Evolutionary conservation across 2,888 invertebrate species (phyloP), one percentile per base, ranked within the genome.

Genomic region (Synergus japonicus): DNA sequence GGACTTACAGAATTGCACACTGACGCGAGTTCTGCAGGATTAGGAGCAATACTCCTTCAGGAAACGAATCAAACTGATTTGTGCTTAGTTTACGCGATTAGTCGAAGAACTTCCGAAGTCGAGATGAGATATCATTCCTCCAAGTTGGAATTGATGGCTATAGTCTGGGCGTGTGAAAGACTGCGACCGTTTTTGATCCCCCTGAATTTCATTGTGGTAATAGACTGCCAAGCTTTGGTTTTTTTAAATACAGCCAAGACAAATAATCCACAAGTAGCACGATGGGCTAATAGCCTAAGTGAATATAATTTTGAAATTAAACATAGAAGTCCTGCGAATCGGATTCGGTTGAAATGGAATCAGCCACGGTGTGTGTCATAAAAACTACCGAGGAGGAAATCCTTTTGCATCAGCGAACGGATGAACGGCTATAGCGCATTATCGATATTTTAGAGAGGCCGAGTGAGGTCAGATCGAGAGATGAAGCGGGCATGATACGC

Each of bases 211-310:
- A 9, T 29, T 4, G 64, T 77, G 1, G 49, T 80, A 4, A 73
- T 76, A 10, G 80, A 77, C 18, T 80, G 77, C 49, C 80, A 80
- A 44, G 80, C 80, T n/a, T n/a, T 77, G 1, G 67, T 77, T 22
- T 80, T 29, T 15, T 22, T 77, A 4, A 77, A 65, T 29, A 49
- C 77, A 7, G 29, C 60, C n/a, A 80, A 60, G 46, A 73, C 73
- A 1, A 80, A 64, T 7, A 54, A 77, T 44, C 78, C 78, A 1
- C 78, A 80, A 15, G 76, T 80, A 3, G 65, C 80, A 12, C 80
- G 80, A 4, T 80, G 80, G 80, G 37, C 80, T 18, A 43, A 41
- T 29, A 49, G 43, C 8, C 29, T 80, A 4, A 49, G 76, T 12
- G 77, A 80, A 44, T 80, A 80, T 43, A 18, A 65, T n/a, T 77